Conservation (phyloP, 2,113 vertebrate species). For the Psittacara wagleri region DNA sequence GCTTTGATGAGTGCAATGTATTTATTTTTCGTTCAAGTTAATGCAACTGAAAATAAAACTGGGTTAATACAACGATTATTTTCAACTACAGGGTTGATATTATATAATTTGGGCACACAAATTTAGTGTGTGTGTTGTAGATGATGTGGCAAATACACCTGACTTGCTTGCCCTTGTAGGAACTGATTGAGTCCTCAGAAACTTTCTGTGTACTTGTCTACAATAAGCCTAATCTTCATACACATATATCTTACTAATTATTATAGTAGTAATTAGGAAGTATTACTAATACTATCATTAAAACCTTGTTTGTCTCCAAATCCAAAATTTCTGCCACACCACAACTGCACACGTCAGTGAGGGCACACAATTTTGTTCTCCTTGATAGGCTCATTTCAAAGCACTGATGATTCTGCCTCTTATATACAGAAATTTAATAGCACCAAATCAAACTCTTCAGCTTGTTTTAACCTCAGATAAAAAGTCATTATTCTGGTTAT, state of each 20-base stretch:
- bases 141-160: not conserved
- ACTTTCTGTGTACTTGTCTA: not conserved
- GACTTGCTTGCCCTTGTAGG: not conserved
- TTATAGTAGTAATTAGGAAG: not conserved
- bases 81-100: not conserved
- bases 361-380: not conserved
- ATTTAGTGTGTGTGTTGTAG: not conserved
- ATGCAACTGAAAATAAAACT: not conserved
- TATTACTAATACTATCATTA: not conserved
- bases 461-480: not conserved
- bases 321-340: not conserved
- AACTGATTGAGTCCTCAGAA: not conserved
- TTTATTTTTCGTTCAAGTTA: not conserved
- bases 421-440: not conserved
- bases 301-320: not conserved
- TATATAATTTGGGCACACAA: not conserved
- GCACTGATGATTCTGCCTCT: not conserved
- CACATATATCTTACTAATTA: not conserved
- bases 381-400: not conserved
- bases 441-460: not conserved
- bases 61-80: not conserved
- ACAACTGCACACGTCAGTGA: not conserved
- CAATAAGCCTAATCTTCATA: not conserved
- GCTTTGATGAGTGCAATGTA: no score
- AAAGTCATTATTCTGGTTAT: not conserved